phyloP scores from a whole-genome alignment of 2,797 vertebrate species.

The Clamator glandarius region DNA sequence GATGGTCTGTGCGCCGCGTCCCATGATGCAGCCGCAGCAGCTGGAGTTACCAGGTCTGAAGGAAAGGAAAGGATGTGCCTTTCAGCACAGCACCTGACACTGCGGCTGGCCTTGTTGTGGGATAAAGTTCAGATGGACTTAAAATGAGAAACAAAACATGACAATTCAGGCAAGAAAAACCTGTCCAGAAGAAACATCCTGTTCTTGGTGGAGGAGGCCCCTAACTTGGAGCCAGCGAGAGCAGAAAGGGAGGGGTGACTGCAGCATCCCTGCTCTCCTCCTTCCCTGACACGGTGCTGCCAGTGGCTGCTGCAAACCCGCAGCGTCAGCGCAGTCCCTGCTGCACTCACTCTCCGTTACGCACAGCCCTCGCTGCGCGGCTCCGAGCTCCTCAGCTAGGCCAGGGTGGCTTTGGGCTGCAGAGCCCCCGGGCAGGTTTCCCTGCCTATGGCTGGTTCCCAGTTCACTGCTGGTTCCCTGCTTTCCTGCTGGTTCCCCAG shows the following conservation, averaged over 20 bases:
- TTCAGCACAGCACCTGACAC: background rate
- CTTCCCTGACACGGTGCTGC: background rate
- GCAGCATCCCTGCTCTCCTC: background rate
- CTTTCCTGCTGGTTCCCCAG: background rate
- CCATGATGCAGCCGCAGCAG: background rate
- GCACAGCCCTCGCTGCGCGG: fast-evolving
- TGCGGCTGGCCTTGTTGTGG: background rate
- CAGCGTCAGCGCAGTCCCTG: background rate
- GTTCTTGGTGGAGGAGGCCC: background rate
- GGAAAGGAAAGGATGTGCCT: background rate
- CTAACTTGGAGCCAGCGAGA: background rate
- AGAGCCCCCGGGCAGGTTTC: background rate
- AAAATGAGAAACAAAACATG: background rate
- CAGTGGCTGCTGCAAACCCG: background rate
- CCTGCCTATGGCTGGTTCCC: background rate
- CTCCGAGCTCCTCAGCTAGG: background rate
- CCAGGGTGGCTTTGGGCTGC: background rate
- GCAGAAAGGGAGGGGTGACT: background rate
- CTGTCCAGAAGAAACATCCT: background rate
- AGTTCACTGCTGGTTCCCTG: background rate
- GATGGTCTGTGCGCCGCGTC: background rate
- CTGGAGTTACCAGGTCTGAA: background rate
- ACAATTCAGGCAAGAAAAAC: background rate
- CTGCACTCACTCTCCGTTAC: background rate
- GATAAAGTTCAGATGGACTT: background rate